phyloP scores from a whole-genome alignment of 2,888 invertebrate genomes.

The Conomelus anceps region DNA sequence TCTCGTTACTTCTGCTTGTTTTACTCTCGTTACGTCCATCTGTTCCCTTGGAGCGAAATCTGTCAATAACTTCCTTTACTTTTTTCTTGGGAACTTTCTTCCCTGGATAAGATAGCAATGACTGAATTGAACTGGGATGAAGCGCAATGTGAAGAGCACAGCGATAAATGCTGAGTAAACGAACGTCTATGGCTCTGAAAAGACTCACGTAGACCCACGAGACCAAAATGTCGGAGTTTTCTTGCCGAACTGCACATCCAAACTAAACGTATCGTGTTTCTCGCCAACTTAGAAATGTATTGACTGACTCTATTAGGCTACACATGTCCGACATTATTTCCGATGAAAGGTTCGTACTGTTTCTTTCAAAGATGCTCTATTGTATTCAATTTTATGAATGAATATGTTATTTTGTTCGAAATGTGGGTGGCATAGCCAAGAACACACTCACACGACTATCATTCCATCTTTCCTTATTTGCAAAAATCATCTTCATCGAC shows the following conservation, averaged over 20 bases:
- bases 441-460: too few relatives aligned
- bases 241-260: too few relatives aligned
- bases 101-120: neutral
- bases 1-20: too few relatives aligned
- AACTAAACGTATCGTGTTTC: neutral
- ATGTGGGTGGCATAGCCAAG: too few relatives aligned
- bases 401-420: too few relatives aligned
- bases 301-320: neutral
- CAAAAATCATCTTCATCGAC: too few relatives aligned
- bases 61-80: neutral
- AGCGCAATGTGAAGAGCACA: neutral
- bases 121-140: neutral
- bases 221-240: neutral
- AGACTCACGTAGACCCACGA: neutral
- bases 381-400: too few relatives aligned
- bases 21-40: neutral
- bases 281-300: neutral
- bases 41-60: neutral
- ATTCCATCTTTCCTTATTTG: too few relatives aligned
- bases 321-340: neutral
- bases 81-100: neutral
- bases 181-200: neutral
- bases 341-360: too few relatives aligned
- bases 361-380: too few relatives aligned
- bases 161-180: neutral